Base-by-base conservation (phyloP, 2,797 vertebrate species). In the Macropus fuliginosus region DNA sequence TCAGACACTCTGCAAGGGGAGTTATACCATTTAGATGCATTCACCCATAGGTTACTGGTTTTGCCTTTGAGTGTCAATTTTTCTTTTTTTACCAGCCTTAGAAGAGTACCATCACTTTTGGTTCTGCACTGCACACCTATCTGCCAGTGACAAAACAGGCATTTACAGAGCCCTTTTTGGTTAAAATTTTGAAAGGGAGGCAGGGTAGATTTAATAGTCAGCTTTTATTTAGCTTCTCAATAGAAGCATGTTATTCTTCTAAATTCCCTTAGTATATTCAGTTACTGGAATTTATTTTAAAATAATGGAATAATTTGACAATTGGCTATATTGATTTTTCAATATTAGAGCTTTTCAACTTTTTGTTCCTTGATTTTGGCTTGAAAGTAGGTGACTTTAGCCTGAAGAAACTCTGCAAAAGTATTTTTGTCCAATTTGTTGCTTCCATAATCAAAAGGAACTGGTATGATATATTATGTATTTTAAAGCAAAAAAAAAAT, bases 161-260 rank as follows among this genome's bases (percentile, higher is more conserved):
- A 81, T 10, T 46, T 40, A 46, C 2, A 4, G 74, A 9, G 40
- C 18, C 1, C 5, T 91, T 81, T 95, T 95, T 94, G 92, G 94
- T 52, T 97, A 92, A 95, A 92, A 94, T 94, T 97, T 93, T 94
- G 9, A 91, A 90, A 92, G 94, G 52, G 18, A 14, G 50, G 29
- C 90, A 31, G 27, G 50, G 13, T 31, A 50, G 93, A 14, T 92
- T 97, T 92, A 94, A 27, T 87, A 52, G 94, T 90, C 66, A 92
- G 95, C 94, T 95, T 91, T 91, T 16, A 91, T 54, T 96, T 94
- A 91, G 93, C 94, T 97, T 97, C 91, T 95, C 93, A 90, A 96
- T 96, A 95, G 55, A 59, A 96, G 29, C 13, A 57, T 56, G 13
- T 95, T 50, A 14, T 54, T 52, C 89, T 90, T 90, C 94, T 95